These are phyloP conservation scores for Apistogramma diplotaenia DNA, from an alignment of 2,113 vertebrate species.

Conservation along the genomic window DNA sequence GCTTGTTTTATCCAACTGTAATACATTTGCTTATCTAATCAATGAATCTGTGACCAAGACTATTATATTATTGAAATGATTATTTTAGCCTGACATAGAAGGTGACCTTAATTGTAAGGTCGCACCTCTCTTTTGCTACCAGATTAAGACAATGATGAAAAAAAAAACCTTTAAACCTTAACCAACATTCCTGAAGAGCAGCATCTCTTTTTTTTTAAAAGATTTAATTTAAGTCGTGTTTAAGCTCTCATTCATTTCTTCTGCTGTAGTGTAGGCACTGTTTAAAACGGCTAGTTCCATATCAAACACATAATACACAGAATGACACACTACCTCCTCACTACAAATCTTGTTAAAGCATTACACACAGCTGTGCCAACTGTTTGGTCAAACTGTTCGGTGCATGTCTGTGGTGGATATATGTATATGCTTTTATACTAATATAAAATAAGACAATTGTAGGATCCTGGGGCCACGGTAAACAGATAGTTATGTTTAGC, in stretches of 20 bases:
- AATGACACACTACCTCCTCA: conserved; percentile 39
- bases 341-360: conserved; percentile 56
- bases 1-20: background rate
- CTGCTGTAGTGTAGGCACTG: background rate
- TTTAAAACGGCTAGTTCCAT: conserved; percentile 29
- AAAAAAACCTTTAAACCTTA: background rate
- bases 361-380: conserved; percentile 21
- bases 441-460: background rate
- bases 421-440: background rate
- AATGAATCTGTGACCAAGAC: background rate
- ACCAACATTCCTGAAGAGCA: conserved; percentile 10
- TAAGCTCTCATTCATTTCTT: background rate
- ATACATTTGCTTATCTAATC: background rate
- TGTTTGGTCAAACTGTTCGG: background rate
- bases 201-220: background rate
- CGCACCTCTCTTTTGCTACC: no score
- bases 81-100: background rate
- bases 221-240: background rate
- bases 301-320: conserved; percentile 24
- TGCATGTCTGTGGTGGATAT: background rate
- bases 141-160: background rate
- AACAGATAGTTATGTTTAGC: background rate
- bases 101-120: background rate
- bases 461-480: background rate
- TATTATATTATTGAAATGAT: background rate